Conservation (phyloP, 2,113 vertebrate genomes). For the Falcunculus frontatus region DNA sequence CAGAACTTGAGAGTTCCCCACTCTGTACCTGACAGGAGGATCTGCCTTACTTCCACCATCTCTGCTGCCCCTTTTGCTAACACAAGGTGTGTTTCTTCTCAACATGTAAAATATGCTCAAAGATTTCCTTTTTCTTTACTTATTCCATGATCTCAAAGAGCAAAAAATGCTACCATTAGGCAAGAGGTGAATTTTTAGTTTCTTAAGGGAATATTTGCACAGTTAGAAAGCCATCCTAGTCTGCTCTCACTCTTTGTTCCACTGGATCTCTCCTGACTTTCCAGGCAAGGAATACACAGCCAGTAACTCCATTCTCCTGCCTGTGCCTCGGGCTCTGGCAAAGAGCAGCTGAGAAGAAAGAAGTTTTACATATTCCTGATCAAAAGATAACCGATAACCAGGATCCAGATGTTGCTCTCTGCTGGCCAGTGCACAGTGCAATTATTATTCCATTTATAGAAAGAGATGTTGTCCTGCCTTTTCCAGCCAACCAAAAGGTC, state of each 20-base stretch:
- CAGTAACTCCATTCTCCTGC: not conserved
- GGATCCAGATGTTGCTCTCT: conserved; percentile 35
- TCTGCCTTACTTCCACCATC: not conserved
- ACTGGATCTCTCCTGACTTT: not conserved
- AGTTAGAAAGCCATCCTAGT: not conserved
- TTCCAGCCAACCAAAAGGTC: conserved; percentile 6
- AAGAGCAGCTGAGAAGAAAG: conserved; percentile 7
- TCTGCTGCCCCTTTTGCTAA: not conserved
- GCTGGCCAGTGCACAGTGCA: not conserved
- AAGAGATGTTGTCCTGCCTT: conserved; percentile 5
- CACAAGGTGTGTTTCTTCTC: not conserved
- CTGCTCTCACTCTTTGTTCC: not conserved
- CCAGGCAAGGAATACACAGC: not conserved
- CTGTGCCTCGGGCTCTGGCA: not conserved
- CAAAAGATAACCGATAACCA: conserved; percentile 40
- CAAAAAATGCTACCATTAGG: not conserved
- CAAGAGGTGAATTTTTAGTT: not conserved
- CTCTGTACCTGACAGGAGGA: not conserved
- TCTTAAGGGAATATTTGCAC: not conserved
- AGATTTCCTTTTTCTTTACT: not conserved
- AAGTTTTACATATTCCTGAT: not conserved
- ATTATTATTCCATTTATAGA: conserved; percentile 57
- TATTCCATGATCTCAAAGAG: not conserved
- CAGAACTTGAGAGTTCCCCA: not conserved
- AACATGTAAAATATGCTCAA: not conserved